phyloP scores from a whole-genome alignment of 1,140 invertebrate species.

The Chironomus tepperi region DNA sequence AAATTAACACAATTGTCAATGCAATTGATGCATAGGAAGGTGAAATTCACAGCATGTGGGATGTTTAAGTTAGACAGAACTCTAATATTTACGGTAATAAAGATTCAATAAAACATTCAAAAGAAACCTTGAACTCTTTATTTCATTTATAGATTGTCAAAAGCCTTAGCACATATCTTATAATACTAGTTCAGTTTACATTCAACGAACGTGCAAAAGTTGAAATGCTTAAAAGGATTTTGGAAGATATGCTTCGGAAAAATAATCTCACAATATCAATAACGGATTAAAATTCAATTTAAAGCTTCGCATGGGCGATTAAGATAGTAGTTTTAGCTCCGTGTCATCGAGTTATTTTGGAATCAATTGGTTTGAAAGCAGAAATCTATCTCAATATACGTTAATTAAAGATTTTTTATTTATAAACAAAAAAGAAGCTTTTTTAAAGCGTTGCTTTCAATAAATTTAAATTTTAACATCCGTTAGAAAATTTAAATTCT shows the following conservation, averaged over 20 bases:
- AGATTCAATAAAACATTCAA: neutral
- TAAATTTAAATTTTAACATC: too few species aligned
- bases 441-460: too few species aligned
- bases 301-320: neutral
- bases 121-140: neutral
- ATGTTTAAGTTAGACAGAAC: slow-evolving; percentile 39
- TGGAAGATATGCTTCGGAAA: neutral
- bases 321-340: too few species aligned
- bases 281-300: neutral
- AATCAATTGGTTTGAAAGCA: too few species aligned
- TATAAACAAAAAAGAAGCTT: too few species aligned
- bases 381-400: too few species aligned
- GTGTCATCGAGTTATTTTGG: too few species aligned
- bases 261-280: slow-evolving; percentile 9
- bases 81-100: slow-evolving; percentile 37
- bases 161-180: slow-evolving; percentile 37
- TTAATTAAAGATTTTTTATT: too few species aligned
- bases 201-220: slow-evolving; percentile 25
- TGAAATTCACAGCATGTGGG: slow-evolving; percentile 37
- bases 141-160: slow-evolving; percentile 35
- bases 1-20: slow-evolving; percentile 39
- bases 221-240: neutral
- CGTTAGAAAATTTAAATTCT: too few species aligned
- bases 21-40: slow-evolving; percentile 37
- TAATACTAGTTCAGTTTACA: slow-evolving; percentile 38